Evolutionary conservation across 92 coral and sea anemone genomes (phyloP).

Genomic region (Bergia puertoricense): DNA sequence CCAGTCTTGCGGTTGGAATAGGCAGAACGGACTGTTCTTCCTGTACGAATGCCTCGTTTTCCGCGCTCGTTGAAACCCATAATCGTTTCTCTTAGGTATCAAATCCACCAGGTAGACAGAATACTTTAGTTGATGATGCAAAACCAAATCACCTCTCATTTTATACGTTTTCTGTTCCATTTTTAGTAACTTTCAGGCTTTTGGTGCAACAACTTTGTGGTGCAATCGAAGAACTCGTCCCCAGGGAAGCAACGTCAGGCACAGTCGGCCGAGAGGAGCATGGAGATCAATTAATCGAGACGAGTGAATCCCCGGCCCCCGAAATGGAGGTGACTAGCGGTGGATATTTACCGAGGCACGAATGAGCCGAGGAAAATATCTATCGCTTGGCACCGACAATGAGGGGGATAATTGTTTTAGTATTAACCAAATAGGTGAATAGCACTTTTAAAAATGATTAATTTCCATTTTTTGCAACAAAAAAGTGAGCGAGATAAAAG

Average conservation of each 20-base stretch:
- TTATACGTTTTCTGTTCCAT: conserved; percentile 25
- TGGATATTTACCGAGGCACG: too few species aligned
- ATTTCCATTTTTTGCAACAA: too few species aligned
- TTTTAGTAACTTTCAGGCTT: conserved; percentile 16
- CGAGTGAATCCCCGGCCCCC: too few species aligned
- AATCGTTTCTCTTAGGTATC: neutral
- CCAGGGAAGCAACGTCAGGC: neutral
- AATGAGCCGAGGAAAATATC: too few species aligned
- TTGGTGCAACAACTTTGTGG: conserved; percentile 27
- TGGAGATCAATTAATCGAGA: too few species aligned
- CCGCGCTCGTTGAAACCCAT: conserved; percentile 78
- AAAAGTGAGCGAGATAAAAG: too few species aligned
- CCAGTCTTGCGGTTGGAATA: neutral
- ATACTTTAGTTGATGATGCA: neutral
- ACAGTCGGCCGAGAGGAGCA: too few species aligned
- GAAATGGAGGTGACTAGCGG: too few species aligned
- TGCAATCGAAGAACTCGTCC: conserved; percentile 17
- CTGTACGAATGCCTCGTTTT: conserved; percentile 71
- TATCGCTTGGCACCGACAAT: too few species aligned
- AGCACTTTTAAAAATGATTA: too few species aligned
- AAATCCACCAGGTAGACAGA: neutral
- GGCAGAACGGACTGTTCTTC: conserved; percentile 70
- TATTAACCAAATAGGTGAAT: too few species aligned
- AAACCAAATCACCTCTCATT: neutral
- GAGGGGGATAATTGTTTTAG: too few species aligned